Base-by-base conservation (phyloP, 1,140 invertebrate genomes). In the Drepana arcuata region DNA sequence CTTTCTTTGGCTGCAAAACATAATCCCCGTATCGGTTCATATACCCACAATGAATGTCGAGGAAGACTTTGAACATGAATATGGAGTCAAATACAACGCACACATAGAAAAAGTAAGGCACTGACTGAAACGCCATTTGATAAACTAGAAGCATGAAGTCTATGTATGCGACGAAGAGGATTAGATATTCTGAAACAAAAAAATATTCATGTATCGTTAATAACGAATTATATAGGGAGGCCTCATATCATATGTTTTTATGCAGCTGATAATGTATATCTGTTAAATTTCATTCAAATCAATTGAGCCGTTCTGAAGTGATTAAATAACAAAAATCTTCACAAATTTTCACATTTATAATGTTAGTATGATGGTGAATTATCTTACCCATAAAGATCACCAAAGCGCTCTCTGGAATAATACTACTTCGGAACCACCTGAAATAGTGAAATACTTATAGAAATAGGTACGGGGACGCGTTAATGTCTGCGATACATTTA, bases 1-100 rank as follows among this genome's bases (percentile, higher is more conserved):
- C 72, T 75, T 71, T 81, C 23, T 45, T 61, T 16, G 70, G 69
- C 33, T 61, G 64, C 12, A 81, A 51, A 43, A 81, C 50, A 35
- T 77, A 78, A 35, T 81, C 77, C n/a, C 77, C 70, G 29, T 81
- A 81, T 58, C 77, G 49, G 42, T 81, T 81, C 52, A 78, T 71
- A 21, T 73, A 78, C 0, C 77, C 77, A 9, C 46, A 60, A 30
- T 81, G 77, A 2, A 74, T 21, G 15, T 81, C 77, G 16, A 81
- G 42, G 31, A 81, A 81, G 1, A 50, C 24, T 45, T 81, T 81
- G 30, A 73, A 81, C 1, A 72, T 11, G 42, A 69, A 78, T 28
- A 77, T 48, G 0, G 58, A 14, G 16, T 81, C 77, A 12, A 60
- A 49, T 4, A 59, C 49, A 13, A 70, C 28, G 40, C 71, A 78